Evolutionary conservation across 2,113 vertebrate genomes (phyloP), one percentile per base, ranked within the genome.

Genomic region (Thunnus maccoyii): DNA sequence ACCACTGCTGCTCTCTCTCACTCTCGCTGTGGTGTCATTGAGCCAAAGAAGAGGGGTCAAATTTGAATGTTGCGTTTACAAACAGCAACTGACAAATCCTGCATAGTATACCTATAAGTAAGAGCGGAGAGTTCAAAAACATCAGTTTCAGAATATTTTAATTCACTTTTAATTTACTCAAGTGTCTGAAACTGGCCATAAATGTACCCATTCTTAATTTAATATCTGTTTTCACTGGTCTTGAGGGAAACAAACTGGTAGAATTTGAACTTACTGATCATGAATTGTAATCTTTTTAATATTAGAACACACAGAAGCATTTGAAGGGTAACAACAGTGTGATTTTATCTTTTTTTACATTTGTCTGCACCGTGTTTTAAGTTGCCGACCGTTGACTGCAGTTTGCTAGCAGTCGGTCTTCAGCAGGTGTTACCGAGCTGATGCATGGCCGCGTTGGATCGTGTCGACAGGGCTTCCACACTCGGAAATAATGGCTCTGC

Each of bases 401-500:
- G 61, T 1, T 56, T 30, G 2, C 54, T 22, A 25, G 71, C 68
- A 27, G 66, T 15, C 0, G 7, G 46, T 30, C 25, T 12, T 48
- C 12, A 68, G 67, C 46, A 50, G 78, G 20, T 9, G 72, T 62
- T 58, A 18, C 2, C 3, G 60, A 65, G 51, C 52, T 83, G 83
- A 84, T 84, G 32, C 63, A 79, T 70, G 68, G 72, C 58, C 11
- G 16, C 25, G 2, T 36, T 44, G 0, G 14, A 30, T 63, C 32
- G 54, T 68, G 78, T 41, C 54, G 70, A 86, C 76, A 85, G 65
- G 76, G 54, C 41, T 11, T 88, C 85, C 82, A 78, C 89, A 90
- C 85, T 86, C 89, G 83, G 82, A 88, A 88, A 63, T 89, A 86
- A 85, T 73, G 54, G 1, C 56, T 68, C 81, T 51, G 8, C 17